These are phyloP conservation scores for Raphicerus campestris DNA, from an alignment of 2,113 vertebrate genomes.

Conservation along the genomic window DNA sequence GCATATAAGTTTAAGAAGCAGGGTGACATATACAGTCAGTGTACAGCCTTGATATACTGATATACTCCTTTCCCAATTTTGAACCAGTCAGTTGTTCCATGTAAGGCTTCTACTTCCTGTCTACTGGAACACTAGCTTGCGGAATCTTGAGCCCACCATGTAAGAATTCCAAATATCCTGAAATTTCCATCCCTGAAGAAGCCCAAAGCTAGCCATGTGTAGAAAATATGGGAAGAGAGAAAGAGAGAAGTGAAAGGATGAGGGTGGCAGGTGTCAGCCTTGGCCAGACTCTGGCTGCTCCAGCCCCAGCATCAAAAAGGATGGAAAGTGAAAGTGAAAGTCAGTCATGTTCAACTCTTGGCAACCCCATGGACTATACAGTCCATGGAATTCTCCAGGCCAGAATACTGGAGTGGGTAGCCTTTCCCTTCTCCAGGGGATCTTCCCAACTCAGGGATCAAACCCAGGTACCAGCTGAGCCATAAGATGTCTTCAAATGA, in stretches of 20 bases:
- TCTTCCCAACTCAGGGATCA: background rate
- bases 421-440: background rate
- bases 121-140: background rate
- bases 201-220: background rate
- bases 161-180: background rate
- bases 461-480: background rate
- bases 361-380: background rate
- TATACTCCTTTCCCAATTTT: background rate
- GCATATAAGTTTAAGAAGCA: background rate
- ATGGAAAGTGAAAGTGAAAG: background rate
- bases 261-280: rapidly evolving
- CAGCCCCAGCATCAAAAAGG: background rate
- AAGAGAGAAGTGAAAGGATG: background rate
- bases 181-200: background rate
- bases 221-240: background rate
- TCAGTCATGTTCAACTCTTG: background rate
- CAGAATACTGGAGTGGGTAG: background rate
- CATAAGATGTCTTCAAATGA: background rate
- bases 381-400: background rate
- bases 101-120: background rate
- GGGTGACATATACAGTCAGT: background rate
- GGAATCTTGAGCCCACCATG: background rate
- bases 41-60: background rate
- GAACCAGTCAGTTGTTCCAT: background rate
- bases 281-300: background rate